These are phyloP conservation scores for Thamnophis elegans DNA, from an alignment of 2,797 vertebrate genomes.

Conservation along the genomic window DNA sequence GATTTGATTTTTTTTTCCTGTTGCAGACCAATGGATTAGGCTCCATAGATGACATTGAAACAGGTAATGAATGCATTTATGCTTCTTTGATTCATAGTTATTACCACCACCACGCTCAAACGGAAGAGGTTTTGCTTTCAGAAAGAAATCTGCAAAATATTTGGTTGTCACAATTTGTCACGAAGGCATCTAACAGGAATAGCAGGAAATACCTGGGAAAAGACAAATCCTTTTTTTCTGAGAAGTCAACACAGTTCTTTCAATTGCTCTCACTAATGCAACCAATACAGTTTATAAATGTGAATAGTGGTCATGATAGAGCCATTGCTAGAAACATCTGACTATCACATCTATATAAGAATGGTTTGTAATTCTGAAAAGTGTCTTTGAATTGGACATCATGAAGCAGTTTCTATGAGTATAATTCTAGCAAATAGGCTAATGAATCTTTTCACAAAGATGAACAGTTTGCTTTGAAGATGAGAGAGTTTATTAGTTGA, in stretches of 20 bases:
- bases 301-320: background rate
- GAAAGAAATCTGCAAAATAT: background rate
- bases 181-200: background rate
- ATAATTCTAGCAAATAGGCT: background rate
- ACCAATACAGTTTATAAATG: background rate
- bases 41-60: slow-evolving; percentile 81
- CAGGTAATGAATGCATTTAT: slow-evolving; percentile 72
- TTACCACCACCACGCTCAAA: background rate
- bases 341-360: background rate
- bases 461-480: background rate
- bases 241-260: background rate
- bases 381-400: background rate
- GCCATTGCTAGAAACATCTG: background rate
- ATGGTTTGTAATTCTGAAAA: background rate
- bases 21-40: slow-evolving; percentile 81
- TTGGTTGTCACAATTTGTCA: background rate
- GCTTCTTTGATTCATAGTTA: background rate
- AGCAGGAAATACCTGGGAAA: background rate
- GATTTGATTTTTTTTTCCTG: slow-evolving; percentile 4
- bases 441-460: background rate
- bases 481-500: background rate
- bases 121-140: background rate
- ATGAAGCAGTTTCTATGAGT: background rate
- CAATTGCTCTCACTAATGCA: background rate
- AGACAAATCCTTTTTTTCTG: background rate